These are phyloP conservation scores for Heliconius melpomene DNA, from an alignment of 1,140 invertebrate genomes.

Conservation along the genomic window DNA sequence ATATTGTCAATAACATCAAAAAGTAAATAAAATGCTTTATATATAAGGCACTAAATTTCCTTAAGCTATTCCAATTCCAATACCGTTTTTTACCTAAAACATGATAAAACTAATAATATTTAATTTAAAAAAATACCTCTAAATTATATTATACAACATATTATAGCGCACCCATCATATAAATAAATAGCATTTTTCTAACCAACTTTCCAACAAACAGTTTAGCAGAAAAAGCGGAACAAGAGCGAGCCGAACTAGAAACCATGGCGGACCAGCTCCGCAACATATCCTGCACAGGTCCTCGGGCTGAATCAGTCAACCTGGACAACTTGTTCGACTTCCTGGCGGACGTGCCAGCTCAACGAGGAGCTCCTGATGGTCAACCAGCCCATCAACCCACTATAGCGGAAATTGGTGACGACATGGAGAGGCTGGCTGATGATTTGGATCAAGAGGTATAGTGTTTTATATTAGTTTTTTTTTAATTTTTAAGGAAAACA, in stretches of 20 bases:
- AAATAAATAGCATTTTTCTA: too few species aligned
- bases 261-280: slow-evolving; percentile 72
- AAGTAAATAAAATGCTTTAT: too few species aligned
- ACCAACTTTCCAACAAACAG: slow-evolving; percentile 39
- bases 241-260: slow-evolving; percentile 69
- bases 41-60: too few species aligned
- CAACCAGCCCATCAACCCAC: slow-evolving; percentile 85
- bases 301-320: slow-evolving; percentile 87
- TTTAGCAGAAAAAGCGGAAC: slow-evolving; percentile 66
- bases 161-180: too few species aligned
- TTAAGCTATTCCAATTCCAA: too few species aligned
- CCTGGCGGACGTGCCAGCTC: slow-evolving; percentile 89
- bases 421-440: slow-evolving; percentile 91
- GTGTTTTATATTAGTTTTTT: not conserved
- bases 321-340: slow-evolving; percentile 97
- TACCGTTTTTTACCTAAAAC: too few species aligned
- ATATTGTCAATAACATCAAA: too few species aligned
- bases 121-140: too few species aligned
- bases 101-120: too few species aligned
- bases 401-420: slow-evolving; percentile 92
- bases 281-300: slow-evolving; percentile 51
- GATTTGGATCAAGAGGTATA: slow-evolving; percentile 87
- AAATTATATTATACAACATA: too few species aligned
- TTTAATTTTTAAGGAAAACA: not conserved
- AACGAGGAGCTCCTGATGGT: slow-evolving; percentile 78